Percentiles rank a stretch among this genome's conserved stretches.
These are phyloP conservation scores for Drosophila stalkeri DNA, from an alignment of 2,888 invertebrate species.

Conservation along the genomic window DNA sequence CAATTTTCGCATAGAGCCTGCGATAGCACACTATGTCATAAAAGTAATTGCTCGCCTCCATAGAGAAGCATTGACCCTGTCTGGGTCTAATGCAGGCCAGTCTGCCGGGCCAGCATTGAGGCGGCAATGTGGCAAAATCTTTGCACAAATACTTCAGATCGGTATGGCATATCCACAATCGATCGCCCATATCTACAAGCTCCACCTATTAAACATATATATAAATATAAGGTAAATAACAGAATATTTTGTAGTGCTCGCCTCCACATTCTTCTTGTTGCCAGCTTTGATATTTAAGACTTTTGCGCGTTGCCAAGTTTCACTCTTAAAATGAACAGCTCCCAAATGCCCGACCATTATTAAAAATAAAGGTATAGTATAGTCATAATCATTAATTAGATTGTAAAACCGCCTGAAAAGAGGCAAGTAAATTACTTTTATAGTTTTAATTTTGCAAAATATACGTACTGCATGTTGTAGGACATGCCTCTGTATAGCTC, in stretches of 20 bases:
- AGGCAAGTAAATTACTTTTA: background rate
- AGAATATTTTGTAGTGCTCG: constrained; percentile 7
- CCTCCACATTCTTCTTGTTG: constrained; percentile 66
- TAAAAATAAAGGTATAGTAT: constrained; percentile 63
- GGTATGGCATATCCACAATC: constrained; percentile 60
- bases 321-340: constrained; percentile 53
- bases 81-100: constrained; percentile 74
- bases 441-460: background rate
- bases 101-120: constrained; percentile 74
- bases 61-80: constrained; percentile 67
- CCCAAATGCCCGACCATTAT: constrained; percentile 77
- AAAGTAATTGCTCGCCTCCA: constrained; percentile 70
- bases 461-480: constrained; percentile 77
- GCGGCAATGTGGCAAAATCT: constrained; percentile 72
- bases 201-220: constrained; percentile 56
- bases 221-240: background rate
- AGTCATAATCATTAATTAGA: constrained; percentile 30
- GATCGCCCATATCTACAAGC: constrained; percentile 81
- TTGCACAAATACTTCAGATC: constrained; percentile 73
- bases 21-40: constrained; percentile 64
- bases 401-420: constrained; percentile 64
- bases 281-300: constrained; percentile 54
- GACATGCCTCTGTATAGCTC: constrained; percentile 67
- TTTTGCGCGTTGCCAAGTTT: constrained; percentile 80
- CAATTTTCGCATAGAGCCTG: constrained; percentile 72